Evolutionary conservation across 2,113 vertebrate species (phyloP), one percentile per base, ranked within the genome.

Genomic region (Chiloscyllium plagiosum): DNA sequence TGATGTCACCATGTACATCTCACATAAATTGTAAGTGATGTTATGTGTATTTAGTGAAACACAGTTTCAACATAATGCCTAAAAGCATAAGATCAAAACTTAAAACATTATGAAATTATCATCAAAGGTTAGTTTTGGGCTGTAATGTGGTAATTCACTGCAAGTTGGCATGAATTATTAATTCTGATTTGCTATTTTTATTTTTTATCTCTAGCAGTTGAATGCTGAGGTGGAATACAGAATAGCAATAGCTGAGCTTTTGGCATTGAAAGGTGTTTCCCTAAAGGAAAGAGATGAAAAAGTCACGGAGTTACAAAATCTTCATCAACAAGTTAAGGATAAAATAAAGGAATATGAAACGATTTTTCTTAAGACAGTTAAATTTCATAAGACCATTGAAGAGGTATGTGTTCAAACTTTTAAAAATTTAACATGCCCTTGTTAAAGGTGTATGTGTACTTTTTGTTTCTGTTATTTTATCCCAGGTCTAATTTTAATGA

Each of bases 341-440:
- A 97, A 96, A 96, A 98, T 98, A 96, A 97, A 87, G 66, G 97
- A 98, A 96, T 98, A 98, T 0, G 97, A 98, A 96, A 97, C 96
- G 0, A 97, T 99, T 97, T 97, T 99, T 83, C 97, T 97, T 95
- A 98, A 98, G 96, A 97, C 96, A 20, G 96, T 97, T 93, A 98
- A 97, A 96, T 99, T 99, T 96, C 98, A 99, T 96, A 97, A 97
- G 95, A 96, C 98, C 92, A 98, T 97, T 96, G 97, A 97, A 96
- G 97, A 98, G 97, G 98, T 99, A 96, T 97, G 97, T 95, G 94
- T 69, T 96, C 42, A 3, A 13, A 52, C 19, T 61, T 0, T 95
- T 52, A 95, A 95, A 17, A 70, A 4, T 52, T 72, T 72, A 52
- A 70, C 2, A 66, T 95, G 19, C 2, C 26, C 50, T 70, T 72